Conservation (phyloP, 1,140 invertebrate genomes). For the Scaptomyza graminum region DNA sequence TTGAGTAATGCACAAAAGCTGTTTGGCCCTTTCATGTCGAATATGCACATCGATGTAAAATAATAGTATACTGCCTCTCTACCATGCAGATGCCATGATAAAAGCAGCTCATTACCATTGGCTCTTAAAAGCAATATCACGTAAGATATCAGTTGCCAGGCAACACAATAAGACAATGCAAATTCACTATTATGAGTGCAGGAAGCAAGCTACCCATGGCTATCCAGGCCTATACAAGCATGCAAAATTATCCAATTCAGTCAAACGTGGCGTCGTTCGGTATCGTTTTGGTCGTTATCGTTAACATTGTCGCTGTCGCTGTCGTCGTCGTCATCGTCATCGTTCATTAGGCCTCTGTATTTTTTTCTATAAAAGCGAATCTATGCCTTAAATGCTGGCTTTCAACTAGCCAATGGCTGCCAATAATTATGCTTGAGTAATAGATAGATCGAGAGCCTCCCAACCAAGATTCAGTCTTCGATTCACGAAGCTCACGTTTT, state of each 20-base stretch:
- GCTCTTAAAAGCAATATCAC: conserved; percentile 50
- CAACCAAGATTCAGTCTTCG: conserved; percentile 30
- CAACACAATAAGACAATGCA: conserved; percentile 13
- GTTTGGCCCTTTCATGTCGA: conserved; percentile 30
- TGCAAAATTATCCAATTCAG: conserved; percentile 76
- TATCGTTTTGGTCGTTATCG: conserved; percentile 29
- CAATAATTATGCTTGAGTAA: conserved; percentile 46
- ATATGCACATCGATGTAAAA: background rate
- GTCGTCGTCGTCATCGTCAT: conserved; percentile 39
- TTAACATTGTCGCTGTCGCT: conserved; percentile 4
- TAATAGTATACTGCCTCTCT: background rate
- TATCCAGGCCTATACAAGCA: conserved; percentile 57
- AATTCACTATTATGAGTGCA: conserved; percentile 1
- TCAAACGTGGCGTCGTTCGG: conserved; percentile 54
- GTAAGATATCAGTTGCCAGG: conserved; percentile 27
- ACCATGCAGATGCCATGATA: conserved; percentile 15
- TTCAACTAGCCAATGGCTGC: conserved; percentile 24
- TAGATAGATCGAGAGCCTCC: conserved; percentile 24
- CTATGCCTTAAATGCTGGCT: conserved; percentile 51
- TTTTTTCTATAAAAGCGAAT: conserved; percentile 48
- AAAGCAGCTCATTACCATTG: conserved; percentile 42
- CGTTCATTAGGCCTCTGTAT: conserved; percentile 24
- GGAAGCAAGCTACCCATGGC: conserved; percentile 28
- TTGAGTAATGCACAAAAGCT: conserved; percentile 65
- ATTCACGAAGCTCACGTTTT: conserved; percentile 71